Percentiles rank a stretch among this genome's conserved stretches.
Conservation (phyloP, 1,140 invertebrate genomes). For the Uloborus diversus region DNA sequence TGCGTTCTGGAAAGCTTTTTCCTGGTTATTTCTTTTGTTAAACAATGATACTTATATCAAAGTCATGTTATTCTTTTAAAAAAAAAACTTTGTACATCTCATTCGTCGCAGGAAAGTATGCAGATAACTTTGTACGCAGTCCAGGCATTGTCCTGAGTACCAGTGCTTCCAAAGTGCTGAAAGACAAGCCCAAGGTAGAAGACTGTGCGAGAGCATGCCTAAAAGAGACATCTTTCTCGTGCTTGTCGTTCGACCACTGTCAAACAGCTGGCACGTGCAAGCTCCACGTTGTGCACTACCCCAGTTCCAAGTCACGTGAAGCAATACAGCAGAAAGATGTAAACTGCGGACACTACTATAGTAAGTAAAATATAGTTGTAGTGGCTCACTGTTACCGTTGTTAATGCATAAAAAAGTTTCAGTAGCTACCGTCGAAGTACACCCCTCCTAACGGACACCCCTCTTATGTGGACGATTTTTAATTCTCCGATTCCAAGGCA, state of each 20-base stretch:
- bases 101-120: constrained; percentile 35
- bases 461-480: too few species aligned
- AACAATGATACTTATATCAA: too few species aligned
- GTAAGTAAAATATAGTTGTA: constrained; percentile 12
- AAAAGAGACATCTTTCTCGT: background rate
- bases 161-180: background rate
- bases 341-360: constrained; percentile 36
- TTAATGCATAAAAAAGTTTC: too few species aligned
- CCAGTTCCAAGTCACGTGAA: constrained; percentile 5
- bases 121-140: constrained; percentile 20
- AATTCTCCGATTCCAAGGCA: too few species aligned
- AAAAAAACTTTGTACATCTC: too few species aligned
- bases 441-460: too few species aligned
- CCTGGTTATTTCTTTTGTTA: too few species aligned
- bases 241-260: constrained; percentile 46
- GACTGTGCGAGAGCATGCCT: constrained; percentile 30
- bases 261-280: background rate
- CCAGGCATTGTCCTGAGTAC: constrained; percentile 1
- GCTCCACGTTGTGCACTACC: constrained; percentile 30
- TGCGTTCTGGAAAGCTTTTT: too few species aligned
- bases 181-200: background rate
- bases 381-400: background rate
- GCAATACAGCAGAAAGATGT: background rate
- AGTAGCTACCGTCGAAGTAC: too few species aligned
- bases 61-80: too few species aligned